Base-by-base conservation (phyloP, 2,113 vertebrate genomes). In the Uria aalge region DNA sequence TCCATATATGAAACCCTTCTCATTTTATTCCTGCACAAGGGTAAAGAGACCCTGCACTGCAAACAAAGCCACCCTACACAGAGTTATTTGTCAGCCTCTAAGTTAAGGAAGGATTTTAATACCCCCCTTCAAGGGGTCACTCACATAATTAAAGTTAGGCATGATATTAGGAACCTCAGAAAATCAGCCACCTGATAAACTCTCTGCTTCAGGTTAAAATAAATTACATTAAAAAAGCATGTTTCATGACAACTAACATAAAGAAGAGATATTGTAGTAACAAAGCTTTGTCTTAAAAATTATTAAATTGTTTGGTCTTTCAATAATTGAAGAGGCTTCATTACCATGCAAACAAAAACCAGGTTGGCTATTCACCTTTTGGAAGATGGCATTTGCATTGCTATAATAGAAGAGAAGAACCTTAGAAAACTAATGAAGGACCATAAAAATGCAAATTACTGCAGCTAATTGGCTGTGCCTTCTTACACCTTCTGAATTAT, bases 391-490 rank as follows among this genome's bases (percentile, higher is more conserved):
- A 92, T 97, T 98, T 97, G 92, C 88, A 91, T 96, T 97, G 73
- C 43, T 85, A 36, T 96, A 97, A 92, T 48, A 91, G 91, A 81
- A 81, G 84, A 97, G 96, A 97, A 97, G 89, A 86, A 97, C 84
- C 77, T 97, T 72, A 76, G 85, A 90, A 98, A 98, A 97, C 84
- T 95, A 98, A 98, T 97, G 96, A 97, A 97, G 94, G 86, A 79
- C 55, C 83, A 98, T 98, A 97, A 98, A 98, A 98, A 98, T 98
- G 97, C 95, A 98, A 98, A 98, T 98, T 95, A 94, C 94, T 97
- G 90, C 78, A 96, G 95, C 91, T 98, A 98, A 98, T 98, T 98
- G 96, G 97, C 95, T 96, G 81, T 96, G 86, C 96, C 91, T 98
- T 97, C 96, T 97, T 98, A 97, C 38, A 96, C 67, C 94, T 91